A percentile compares a stretch with the other conserved stretches of the same genome.
Evolutionary conservation across 2,888 invertebrate species (phyloP).

Genomic region (Herminia tarsipennalis): DNA sequence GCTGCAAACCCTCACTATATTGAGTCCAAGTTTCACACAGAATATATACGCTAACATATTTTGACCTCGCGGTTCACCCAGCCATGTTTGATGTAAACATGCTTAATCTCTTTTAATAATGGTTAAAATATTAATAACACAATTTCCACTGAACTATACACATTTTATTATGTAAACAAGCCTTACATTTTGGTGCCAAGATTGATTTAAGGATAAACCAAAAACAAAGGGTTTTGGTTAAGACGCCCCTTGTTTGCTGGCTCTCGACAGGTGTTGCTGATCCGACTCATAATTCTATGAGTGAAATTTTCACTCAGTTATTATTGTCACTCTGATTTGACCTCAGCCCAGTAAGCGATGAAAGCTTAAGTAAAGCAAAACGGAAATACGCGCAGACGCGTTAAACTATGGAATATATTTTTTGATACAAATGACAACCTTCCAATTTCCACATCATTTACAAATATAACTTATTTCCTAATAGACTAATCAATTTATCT

Average conservation of each 20-base stretch:
- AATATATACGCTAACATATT: too few species aligned
- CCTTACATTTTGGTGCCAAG: neutral
- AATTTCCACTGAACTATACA: too few species aligned
- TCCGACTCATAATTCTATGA: slow-evolving; percentile 25
- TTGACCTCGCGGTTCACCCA: too few species aligned
- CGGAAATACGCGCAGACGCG: too few species aligned
- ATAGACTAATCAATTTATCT: slow-evolving; percentile 50
- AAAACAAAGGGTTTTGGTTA: slow-evolving; percentile 12
- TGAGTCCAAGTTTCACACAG: too few species aligned
- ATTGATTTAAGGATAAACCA: slow-evolving; percentile 11
- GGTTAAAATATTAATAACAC: too few species aligned
- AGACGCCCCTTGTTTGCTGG: slow-evolving; percentile 5
- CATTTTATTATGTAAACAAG: neutral
- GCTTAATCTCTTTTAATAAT: too few species aligned
- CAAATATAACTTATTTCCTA: too few species aligned
- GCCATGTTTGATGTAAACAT: too few species aligned
- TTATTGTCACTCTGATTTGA: slow-evolving; percentile 8
- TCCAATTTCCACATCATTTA: too few species aligned
- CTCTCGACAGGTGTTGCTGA: slow-evolving; percentile 10
- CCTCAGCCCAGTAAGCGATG: neutral
- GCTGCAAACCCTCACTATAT: too few species aligned
- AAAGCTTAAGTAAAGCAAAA: too few species aligned
- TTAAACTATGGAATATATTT: slow-evolving; percentile 11
- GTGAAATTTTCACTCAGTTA: slow-evolving; percentile 10
- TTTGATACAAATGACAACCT: slow-evolving; percentile 27